Evolutionary conservation across 2,888 invertebrate species (phyloP), one percentile per base, ranked within the genome.

Genomic region (Ochropacha duplaris): DNA sequence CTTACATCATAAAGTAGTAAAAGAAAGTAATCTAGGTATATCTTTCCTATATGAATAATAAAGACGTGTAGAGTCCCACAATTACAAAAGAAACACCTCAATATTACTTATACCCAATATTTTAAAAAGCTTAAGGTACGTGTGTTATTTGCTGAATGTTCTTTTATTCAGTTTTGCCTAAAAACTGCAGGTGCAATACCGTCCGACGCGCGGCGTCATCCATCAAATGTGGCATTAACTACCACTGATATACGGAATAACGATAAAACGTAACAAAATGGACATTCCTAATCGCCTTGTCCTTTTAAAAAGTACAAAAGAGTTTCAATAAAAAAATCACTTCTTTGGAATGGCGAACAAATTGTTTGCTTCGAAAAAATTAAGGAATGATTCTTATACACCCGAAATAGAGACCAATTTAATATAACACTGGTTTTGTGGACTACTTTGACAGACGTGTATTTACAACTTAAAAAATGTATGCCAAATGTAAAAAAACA

Each of bases 281-380:
- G 87, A 89, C 91, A 90, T 83, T 79, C 85, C 86, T 89, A 90
- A 91, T 92, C 88, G 80, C 76, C 79, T 81, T 87, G 88, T 86
- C 84, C 83, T 83, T 83, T 86, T 83, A 85, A 86, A 86, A 85
- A 81, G 74, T 64, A 88, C 88, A 90, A 90, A 84, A 81, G 86
- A 76, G 58, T 57, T 59, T 57, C 54, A 65, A 77, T 84, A 86
- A 87, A 86, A 83, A 78, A 67, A 59, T 62, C 59, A 67, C 69
- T 80, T 75, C 76, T 65, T 67, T 72, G 69, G 69, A 78, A 60
- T 61, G 58, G 60, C 19, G n/a, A 5, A 54, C 56, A 54, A 56
- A 9, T 63, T 56, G 54, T 61, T 58, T n/a, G 22, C 22, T 59
- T 49, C 26, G 1, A 9, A 19, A 4, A 31, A 50, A 6, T 9